phyloP scores from a whole-genome alignment of 2,113 vertebrate genomes.

The Prolemur simus region DNA sequence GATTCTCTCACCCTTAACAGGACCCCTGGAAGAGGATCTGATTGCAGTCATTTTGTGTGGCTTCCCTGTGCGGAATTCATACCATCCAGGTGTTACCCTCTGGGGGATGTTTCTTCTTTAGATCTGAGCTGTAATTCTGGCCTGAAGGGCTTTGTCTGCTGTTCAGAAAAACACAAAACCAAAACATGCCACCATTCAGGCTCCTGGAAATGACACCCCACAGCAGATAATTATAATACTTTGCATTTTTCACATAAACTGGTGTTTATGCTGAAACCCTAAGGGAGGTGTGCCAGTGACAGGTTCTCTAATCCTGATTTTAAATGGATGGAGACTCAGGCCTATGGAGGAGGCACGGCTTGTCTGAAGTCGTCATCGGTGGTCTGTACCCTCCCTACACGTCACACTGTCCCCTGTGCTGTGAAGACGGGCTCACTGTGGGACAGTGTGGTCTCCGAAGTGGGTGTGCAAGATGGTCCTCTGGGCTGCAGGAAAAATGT shows the following conservation, averaged over 20 bases:
- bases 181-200: neutral
- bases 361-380: neutral
- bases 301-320: neutral
- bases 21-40: neutral
- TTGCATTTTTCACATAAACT: neutral
- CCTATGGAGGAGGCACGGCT: neutral
- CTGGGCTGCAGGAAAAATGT: neutral
- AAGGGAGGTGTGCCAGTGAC: neutral
- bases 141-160: neutral
- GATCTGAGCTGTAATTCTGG: conserved; percentile 24
- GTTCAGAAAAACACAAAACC: neutral
- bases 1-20: neutral
- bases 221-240: conserved; percentile 8
- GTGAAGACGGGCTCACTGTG: accelerated
- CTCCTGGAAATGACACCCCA: conserved; percentile 19
- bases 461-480: neutral
- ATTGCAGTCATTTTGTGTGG: neutral
- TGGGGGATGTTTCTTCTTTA: conserved; percentile 15
- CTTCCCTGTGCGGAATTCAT: neutral
- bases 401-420: neutral
- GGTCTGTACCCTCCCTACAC: accelerated
- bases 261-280: neutral
- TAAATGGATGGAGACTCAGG: neutral
- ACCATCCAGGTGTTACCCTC: neutral
- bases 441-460: neutral